phyloP scores from a whole-genome alignment of 2,797 vertebrate species.

The Micrastur ruficollis region DNA sequence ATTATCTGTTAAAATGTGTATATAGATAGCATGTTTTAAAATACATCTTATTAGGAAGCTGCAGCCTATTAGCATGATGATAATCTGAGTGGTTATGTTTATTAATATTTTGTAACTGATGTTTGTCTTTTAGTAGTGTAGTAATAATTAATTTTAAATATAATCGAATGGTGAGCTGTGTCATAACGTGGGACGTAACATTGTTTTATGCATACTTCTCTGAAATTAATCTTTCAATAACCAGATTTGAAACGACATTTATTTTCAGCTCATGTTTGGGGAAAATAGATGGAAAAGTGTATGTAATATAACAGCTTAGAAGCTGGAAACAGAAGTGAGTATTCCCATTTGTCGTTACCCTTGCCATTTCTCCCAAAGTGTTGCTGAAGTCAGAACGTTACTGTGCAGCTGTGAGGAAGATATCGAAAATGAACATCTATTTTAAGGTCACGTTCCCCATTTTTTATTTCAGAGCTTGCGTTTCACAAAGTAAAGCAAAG shows the following conservation, averaged over 20 bases:
- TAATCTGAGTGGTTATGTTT: not conserved
- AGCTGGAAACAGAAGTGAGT: not conserved
- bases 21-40: not conserved
- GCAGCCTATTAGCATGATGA: not conserved
- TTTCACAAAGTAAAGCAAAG: too few relatives aligned
- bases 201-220: not conserved
- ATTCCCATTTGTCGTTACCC: not conserved
- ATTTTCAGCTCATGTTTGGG: not conserved
- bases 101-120: not conserved
- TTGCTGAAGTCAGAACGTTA: not conserved
- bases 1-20: not conserved
- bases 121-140: not conserved
- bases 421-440: not conserved
- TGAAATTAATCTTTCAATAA: not conserved
- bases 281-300: not conserved
- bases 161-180: not conserved
- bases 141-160: not conserved
- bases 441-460: fast-evolving
- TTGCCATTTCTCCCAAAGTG: not conserved
- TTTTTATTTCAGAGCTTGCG: not conserved
- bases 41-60: not conserved
- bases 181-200: not conserved
- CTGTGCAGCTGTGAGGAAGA: not conserved
- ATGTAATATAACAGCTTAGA: not conserved
- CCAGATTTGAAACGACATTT: fast-evolving